Evolutionary conservation across 2,113 vertebrate species (phyloP), one percentile per base, ranked within the genome.

Genomic region (Anolis sagrei): DNA sequence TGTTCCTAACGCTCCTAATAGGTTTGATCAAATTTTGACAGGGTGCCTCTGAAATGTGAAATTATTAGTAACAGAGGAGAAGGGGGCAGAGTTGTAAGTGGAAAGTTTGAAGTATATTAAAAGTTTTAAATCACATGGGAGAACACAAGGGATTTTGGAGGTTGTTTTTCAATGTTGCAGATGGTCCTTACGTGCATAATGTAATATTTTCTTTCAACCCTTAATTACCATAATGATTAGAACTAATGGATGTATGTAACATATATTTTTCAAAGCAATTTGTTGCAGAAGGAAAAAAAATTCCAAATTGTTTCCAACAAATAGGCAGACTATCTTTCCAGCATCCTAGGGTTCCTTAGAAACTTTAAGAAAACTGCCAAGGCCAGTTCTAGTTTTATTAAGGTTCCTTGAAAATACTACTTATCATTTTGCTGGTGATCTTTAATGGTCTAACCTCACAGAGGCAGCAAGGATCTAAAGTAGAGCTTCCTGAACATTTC

Each of bases 71-170:
- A 87, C 82, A 2, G 1, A 19, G 82, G 88, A 87, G 80, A 7
- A 44, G 29, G 88, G 3, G 54, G 4, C 39, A 62, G 58, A 4
- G 44, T 39, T 77, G 4, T 36, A 29, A 68, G 39, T 6, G 4
- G 73, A 88, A 92, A 87, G 51, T 89, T 81, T 32, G 70, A 89
- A 87, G 25, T 87, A 86, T 89, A 84, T 76, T 84, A 76, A 76
- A 62, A 68, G 44, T 36, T 80, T 68, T 68, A 51, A 76, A 61
- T 10, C 39, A 49, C 14, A 51, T 51, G n/a, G 58, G 51, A 5
- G 19, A n/a, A 32, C 10, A 10, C 18, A 78, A 36, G 51, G 54
- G 18, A 11, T 25, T 54, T n/a, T n/a, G n/a, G n/a, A n/a, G n/a
- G n/a, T n/a, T n/a, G 9, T 14, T 27, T 34, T 19, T 73, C 19